Evolutionary conservation across 2,113 vertebrate genomes (phyloP).

Genomic region (Ptilorrhoa leucosticta): DNA sequence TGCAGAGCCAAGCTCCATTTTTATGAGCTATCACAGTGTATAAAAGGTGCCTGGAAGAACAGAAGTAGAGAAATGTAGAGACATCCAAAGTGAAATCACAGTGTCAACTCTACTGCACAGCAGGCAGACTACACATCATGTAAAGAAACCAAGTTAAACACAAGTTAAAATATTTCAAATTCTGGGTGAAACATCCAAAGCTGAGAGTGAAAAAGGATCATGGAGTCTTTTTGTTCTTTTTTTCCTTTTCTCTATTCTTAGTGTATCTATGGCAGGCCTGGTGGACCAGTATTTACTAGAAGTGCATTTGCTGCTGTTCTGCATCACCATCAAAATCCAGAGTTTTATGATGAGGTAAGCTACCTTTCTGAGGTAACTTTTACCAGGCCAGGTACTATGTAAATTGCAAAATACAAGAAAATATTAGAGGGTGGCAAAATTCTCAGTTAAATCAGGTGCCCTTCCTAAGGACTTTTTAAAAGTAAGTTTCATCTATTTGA

Average conservation of each 20-base stretch:
- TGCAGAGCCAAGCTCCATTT: neutral
- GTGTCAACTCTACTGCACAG: neutral
- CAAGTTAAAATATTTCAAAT: neutral
- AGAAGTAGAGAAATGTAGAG: neutral
- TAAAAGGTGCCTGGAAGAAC: neutral
- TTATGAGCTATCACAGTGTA: neutral
- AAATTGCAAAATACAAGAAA: neutral
- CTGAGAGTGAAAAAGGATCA: neutral
- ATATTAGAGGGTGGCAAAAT: neutral
- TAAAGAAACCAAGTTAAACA: neutral
- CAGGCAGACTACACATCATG: neutral
- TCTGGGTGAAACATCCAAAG: neutral
- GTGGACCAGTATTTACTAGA: constrained; percentile 87
- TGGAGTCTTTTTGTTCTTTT: neutral
- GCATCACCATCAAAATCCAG: constrained; percentile 96
- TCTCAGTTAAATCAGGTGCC: neutral
- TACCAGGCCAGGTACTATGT: neutral
- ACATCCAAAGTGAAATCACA: neutral
- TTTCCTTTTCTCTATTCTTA: constrained; percentile 40
- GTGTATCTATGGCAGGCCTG: constrained; percentile 96
- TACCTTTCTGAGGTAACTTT: neutral
- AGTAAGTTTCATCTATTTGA: neutral
- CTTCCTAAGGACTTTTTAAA: neutral
- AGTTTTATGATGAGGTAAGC: constrained; percentile 97
- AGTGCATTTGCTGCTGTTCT: constrained; percentile 88